Evolutionary conservation across 2,113 vertebrate genomes (phyloP).

Genomic region (Pygoscelis adeliae): DNA sequence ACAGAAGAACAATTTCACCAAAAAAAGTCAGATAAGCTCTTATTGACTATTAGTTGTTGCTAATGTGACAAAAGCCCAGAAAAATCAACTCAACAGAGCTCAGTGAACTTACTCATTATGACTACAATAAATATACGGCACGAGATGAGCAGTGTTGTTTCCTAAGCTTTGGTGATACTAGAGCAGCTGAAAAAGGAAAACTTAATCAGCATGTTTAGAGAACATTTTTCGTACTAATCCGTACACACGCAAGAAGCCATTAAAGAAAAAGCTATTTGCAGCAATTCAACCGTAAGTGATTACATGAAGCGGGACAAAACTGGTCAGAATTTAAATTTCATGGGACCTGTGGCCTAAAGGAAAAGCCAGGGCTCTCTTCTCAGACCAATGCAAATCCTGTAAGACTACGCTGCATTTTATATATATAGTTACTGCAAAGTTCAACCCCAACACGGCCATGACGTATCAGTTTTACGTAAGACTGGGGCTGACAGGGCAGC

Average conservation of each 20-base stretch:
- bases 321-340: not conserved
- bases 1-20: not conserved
- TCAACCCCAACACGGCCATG: not conserved
- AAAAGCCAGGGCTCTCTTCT: not conserved
- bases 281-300: not conserved
- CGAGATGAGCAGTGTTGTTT: not conserved
- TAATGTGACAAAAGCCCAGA: not conserved
- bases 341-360: fast-evolving
- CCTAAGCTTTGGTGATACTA: not conserved
- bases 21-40: not conserved
- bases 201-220: not conserved
- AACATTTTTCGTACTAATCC: not conserved
- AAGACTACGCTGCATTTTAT: fast-evolving
- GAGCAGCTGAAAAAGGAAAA: not conserved
- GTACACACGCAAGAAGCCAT: fast-evolving
- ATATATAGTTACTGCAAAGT: not conserved
- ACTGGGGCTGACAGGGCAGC: not conserved
- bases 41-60: fast-evolving
- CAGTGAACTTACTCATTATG: not conserved
- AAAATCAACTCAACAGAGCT: not conserved
- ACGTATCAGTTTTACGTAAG: fast-evolving
- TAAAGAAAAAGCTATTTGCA: too few species aligned
- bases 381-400: fast-evolving
- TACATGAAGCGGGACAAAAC: fast-evolving
- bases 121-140: fast-evolving